Base-by-base conservation (phyloP, 2,113 vertebrate genomes). In the Crypturellus undulatus region DNA sequence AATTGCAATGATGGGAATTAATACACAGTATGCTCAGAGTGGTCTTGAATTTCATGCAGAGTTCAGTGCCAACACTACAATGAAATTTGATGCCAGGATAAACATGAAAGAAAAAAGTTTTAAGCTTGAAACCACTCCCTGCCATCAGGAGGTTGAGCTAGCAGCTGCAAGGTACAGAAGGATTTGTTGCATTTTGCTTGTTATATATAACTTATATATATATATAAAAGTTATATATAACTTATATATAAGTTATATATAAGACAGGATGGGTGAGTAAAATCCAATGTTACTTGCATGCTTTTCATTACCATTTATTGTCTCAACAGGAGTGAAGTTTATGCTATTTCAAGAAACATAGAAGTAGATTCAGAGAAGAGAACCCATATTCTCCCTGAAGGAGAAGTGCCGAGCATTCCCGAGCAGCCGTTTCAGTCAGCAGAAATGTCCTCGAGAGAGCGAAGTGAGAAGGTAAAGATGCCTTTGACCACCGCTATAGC, bases 1-100 rank as follows among this genome's bases (percentile, higher is more conserved):
- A 16, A 97, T 97, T 94, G 98, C 97, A 82, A 97, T 97, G 49
- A 98, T 98, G 97, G 98, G 98, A 30, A 72, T 99, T 40, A 99
- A 99, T 81, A 99, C 98, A 8, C 97, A 91, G 32, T 58, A 98
- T 15, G 43, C 98, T 47, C 98, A 99, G 96, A 97, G 96, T 84
- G 96, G 96, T 71, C 43, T 98, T 77, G 90, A 98, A 73, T 90
- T 97, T 64, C 98, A 94, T 51, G 97, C 95, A 62, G 97, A 98
- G 65, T 65, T 97, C 56, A 95, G 83, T 73, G 89, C 96, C 64
- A 85, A 92, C 42, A 3, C 96, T 8, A 98, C 98, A 5, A 72
- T 95, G 71, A 98, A 98, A 85, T 90, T 98, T 38, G 62, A 91
- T 36, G 96, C 95, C 82, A 98, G 87, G 87, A 93, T 98, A 68